Conservation (phyloP, 1,140 invertebrate genomes). For the Phymastichus coffea region DNA sequence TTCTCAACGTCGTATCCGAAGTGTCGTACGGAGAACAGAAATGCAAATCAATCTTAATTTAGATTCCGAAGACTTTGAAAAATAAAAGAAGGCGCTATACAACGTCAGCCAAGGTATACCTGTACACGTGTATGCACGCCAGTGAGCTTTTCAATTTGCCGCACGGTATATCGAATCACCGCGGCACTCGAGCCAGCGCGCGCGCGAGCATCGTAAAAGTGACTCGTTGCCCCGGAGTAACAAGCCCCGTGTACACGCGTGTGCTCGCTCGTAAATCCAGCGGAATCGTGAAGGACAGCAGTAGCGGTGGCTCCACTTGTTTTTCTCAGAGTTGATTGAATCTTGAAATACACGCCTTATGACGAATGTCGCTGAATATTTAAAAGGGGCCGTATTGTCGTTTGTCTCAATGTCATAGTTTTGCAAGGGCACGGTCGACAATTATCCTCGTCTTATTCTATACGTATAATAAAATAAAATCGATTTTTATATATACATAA, state of each 20-base stretch:
- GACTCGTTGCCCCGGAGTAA: constrained; percentile 1
- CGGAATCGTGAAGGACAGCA: constrained; percentile 8
- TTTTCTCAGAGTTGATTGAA: constrained; percentile 8
- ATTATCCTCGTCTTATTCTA: no score
- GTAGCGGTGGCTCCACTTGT: not conserved
- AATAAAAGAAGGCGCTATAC: no score
- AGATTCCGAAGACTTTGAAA: not conserved
- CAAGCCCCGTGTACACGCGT: not conserved
- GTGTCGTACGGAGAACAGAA: no score
- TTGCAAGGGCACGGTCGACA: no score
- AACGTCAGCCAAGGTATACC: not conserved
- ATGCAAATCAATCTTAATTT: constrained; percentile 7
- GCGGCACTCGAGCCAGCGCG: not conserved
- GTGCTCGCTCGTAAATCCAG: constrained; percentile 8
- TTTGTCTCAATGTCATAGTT: no score
- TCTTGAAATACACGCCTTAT: not conserved
- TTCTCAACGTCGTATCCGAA: no score
- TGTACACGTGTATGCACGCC: not conserved
- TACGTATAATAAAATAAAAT: no score
- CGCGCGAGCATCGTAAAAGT: constrained; percentile 4
- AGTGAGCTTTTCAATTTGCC: not conserved
- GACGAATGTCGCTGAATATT: no score
- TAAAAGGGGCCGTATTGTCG: no score
- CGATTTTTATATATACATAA: no score
- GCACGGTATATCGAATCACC: not conserved